Conservation (phyloP, 2,113 vertebrate genomes). For the Scomber japonicus region DNA sequence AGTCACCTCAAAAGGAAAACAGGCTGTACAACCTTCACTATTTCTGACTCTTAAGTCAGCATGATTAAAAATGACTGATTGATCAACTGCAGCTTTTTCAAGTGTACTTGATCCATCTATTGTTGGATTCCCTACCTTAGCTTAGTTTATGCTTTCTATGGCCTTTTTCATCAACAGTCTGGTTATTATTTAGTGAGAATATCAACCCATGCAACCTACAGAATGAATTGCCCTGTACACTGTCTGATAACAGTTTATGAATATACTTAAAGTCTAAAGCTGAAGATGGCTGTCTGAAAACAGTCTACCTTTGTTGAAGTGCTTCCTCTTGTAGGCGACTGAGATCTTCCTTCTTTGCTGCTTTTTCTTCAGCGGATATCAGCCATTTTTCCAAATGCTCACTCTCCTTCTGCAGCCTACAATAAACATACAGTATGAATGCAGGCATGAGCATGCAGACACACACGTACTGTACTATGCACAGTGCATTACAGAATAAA, state of each 20-base stretch:
- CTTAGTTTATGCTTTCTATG: too few relatives aligned
- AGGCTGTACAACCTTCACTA: neutral
- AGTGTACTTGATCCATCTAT: too few relatives aligned
- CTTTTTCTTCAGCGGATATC: slow-evolving; percentile 36
- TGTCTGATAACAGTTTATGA: too few relatives aligned
- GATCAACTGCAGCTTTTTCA: neutral
- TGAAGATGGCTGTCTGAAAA: neutral
- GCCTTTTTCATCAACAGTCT: too few relatives aligned
- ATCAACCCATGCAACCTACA: too few relatives aligned
- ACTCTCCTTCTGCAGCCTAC: slow-evolving; percentile 59
- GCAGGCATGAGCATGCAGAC: neutral
- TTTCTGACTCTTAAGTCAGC: neutral
- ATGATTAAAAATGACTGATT: neutral
- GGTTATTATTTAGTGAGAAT: too few relatives aligned
- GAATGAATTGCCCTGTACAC: too few relatives aligned
- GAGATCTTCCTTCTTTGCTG: slow-evolving; percentile 6
- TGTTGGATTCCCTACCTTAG: too few relatives aligned
- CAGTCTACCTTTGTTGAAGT: slow-evolving; percentile 51
- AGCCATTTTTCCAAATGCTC: slow-evolving; percentile 50
- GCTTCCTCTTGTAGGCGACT: slow-evolving; percentile 42
- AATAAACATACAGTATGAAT: slow-evolving; percentile 16
- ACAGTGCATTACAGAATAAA: neutral
- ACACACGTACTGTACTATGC: neutral
- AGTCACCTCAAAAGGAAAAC: neutral
- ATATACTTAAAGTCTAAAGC: too few relatives aligned